phyloP scores from a whole-genome alignment of 1,140 invertebrate genomes.

The Zeugodacus cucurbitae region DNA sequence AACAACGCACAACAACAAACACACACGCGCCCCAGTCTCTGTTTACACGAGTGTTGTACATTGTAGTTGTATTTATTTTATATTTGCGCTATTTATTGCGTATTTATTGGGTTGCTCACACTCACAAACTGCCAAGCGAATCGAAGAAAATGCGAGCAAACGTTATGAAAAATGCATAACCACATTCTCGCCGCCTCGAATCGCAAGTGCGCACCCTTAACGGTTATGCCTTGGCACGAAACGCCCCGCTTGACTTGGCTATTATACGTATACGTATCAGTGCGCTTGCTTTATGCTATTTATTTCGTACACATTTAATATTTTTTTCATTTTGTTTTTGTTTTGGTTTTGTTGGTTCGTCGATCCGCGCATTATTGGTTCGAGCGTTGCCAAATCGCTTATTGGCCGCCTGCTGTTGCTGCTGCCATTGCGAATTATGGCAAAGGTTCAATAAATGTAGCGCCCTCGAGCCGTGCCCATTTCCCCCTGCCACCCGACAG shows the following conservation, averaged over 20 bases:
- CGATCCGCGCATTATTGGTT: neutral
- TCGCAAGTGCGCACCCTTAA: neutral
- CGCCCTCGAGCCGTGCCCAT: neutral
- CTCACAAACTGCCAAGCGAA: too few relatives aligned
- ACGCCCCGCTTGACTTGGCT: neutral
- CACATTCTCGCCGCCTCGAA: neutral
- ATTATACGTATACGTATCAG: neutral
- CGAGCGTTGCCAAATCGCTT: neutral
- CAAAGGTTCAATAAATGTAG: neutral
- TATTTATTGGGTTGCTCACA: neutral
- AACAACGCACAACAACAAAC: neutral
- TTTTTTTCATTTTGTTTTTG: neutral
- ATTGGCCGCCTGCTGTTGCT: conserved; percentile 1
- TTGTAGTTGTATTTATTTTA: neutral
- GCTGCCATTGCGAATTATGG: neutral
- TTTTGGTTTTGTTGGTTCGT: neutral
- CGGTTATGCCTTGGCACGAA: neutral
- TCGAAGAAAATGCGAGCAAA: neutral
- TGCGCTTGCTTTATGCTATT: too few relatives aligned
- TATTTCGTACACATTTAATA: too few relatives aligned
- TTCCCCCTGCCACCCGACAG: too few relatives aligned
- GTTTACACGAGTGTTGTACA: neutral
- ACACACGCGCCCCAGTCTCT: neutral
- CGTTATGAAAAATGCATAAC: conserved; percentile 13
- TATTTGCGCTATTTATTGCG: neutral